phyloP scores from a whole-genome alignment of 2,113 vertebrate genomes.

The Jacana jacana region DNA sequence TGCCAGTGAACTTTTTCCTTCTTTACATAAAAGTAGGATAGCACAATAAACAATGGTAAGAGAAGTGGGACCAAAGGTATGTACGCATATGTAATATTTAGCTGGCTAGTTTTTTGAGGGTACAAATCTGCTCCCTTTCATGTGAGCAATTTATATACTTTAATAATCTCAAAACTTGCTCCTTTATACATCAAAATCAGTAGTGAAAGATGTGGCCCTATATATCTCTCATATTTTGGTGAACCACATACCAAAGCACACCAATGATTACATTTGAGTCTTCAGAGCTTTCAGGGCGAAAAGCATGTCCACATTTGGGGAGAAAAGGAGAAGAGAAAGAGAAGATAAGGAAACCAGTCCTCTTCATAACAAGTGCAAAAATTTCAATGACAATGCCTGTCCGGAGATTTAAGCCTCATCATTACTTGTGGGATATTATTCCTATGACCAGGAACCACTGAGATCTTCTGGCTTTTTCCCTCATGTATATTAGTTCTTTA shows the following conservation, averaged over 20 bases:
- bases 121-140: not conserved
- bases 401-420: not conserved
- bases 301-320: not conserved
- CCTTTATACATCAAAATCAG: not conserved
- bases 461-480: not conserved
- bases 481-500: not conserved
- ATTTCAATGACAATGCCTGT: not conserved
- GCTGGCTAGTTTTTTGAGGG: not conserved
- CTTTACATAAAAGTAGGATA: slow-evolving; percentile 60
- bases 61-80: slow-evolving; percentile 28
- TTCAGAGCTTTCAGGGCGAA: not conserved
- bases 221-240: not conserved
- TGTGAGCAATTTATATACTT: not conserved
- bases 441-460: not conserved
- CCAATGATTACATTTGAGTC: not conserved
- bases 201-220: not conserved
- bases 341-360: not conserved
- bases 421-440: not conserved
- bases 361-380: not conserved
- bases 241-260: not conserved
- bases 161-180: not conserved
- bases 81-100: not conserved
- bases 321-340: not conserved
- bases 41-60: slow-evolving; percentile 66
- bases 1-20: slow-evolving; percentile 67